Conservation (phyloP, 2,888 invertebrate species). For the Coleophora flavipennella region DNA sequence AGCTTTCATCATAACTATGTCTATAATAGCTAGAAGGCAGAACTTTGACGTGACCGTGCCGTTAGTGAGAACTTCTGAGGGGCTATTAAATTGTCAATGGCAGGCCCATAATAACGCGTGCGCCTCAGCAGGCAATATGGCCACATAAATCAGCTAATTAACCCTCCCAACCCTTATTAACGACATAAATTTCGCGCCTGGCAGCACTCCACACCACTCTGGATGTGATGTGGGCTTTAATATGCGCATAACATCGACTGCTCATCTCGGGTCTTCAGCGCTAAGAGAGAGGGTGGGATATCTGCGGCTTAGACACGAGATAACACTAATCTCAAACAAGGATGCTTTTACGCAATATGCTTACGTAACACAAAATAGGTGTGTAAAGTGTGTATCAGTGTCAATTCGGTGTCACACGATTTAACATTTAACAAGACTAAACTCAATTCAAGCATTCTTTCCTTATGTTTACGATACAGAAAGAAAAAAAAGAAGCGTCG, state of each 20-base stretch:
- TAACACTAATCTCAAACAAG: conserved; percentile 14
- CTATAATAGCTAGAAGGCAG: conserved; percentile 9
- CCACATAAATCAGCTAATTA: conserved; percentile 68
- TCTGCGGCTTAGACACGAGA: conserved; percentile 15
- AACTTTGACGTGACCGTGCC: conserved; percentile 22
- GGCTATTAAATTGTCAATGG: conserved; percentile 58
- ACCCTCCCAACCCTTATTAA: conserved; percentile 65
- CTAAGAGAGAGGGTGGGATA: conserved; percentile 9
- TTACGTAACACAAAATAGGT: no score
- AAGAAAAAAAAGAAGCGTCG: no score
- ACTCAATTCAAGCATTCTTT: no score
- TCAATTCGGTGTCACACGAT: no score
- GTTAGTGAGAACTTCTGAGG: conserved; percentile 17
- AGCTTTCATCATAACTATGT: conserved; percentile 29
- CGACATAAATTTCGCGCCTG: conserved; percentile 63
- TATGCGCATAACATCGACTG: conserved; percentile 41
- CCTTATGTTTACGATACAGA: no score
- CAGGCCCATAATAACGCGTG: conserved; percentile 49
- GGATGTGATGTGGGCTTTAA: conserved; percentile 43
- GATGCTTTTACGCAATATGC: no score
- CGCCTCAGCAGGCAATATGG: conserved; percentile 48
- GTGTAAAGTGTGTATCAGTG: no score
- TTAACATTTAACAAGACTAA: no score
- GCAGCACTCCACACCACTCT: conserved; percentile 44
- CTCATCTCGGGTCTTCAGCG: conserved; percentile 9